Evolutionary conservation across 2,113 vertebrate genomes (phyloP).

Genomic region (Pseudonaja textilis): DNA sequence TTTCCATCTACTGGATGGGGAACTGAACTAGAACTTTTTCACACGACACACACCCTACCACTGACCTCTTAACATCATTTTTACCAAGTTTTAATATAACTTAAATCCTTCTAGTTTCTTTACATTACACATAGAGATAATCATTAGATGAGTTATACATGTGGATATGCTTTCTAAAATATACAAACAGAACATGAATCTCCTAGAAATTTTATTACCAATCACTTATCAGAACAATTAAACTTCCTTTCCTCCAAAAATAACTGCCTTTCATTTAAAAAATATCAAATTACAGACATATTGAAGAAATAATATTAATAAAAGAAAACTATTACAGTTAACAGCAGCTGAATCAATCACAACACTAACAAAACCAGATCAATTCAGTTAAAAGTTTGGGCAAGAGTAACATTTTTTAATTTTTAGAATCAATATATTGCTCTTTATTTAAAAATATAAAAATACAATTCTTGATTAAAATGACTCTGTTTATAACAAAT

Average conservation of each 20-base stretch:
- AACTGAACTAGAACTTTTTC: not conserved
- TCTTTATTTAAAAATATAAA: not conserved
- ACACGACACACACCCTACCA: not conserved
- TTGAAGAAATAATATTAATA: not conserved
- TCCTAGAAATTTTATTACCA: not conserved
- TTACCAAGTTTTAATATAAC: not conserved
- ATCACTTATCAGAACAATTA: not conserved
- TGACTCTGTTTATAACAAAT: not conserved
- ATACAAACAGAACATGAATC: not conserved
- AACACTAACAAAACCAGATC: not conserved
- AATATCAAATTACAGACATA: not conserved
- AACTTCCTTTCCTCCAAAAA: not conserved
- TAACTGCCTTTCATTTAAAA: not conserved
- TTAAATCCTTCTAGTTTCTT: not conserved
- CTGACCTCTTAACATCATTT: not conserved
- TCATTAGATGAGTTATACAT: not conserved
- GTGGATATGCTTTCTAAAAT: not conserved
- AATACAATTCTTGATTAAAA: not conserved
- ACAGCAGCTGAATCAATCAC: not conserved
- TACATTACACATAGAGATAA: not conserved
- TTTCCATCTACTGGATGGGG: not conserved
- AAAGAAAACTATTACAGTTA: not conserved
- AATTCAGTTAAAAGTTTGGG: not conserved
- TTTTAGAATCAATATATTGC: not conserved
- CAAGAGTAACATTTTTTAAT: not conserved